These are phyloP conservation scores for Sciurus niger DNA, from an alignment of 2,113 vertebrate species.

Conservation along the genomic window DNA sequence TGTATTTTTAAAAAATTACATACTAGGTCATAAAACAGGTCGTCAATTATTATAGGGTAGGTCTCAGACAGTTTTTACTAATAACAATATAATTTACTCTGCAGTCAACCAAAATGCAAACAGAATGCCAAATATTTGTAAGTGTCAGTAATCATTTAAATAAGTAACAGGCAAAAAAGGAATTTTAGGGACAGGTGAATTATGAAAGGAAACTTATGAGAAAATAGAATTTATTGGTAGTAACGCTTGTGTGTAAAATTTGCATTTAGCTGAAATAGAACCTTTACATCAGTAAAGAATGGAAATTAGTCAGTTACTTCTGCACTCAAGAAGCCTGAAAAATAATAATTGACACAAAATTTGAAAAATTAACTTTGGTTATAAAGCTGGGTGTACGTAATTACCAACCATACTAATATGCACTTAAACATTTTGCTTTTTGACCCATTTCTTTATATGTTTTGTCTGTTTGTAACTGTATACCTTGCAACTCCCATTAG, in stretches of 20 bases:
- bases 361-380: background rate
- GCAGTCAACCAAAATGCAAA: background rate
- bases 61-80: background rate
- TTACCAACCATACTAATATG: too few relatives aligned
- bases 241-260: background rate
- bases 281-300: background rate
- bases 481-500: background rate
- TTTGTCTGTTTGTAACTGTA: background rate
- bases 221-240: background rate
- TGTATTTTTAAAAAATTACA: background rate
- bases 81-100: background rate
- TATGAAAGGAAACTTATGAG: background rate
- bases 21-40: background rate
- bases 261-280: background rate
- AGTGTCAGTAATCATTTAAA: background rate
- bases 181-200: background rate
- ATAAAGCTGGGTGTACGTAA: too few relatives aligned
- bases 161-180: background rate
- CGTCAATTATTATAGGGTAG: background rate
- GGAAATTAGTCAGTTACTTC: background rate
- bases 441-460: background rate
- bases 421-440: background rate
- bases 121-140: background rate
- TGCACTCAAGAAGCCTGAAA: background rate
- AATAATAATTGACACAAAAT: constrained; percentile 4